Evolutionary conservation across 1,140 invertebrate species (phyloP), one percentile per base, ranked within the genome.

Genomic region (Dinoponera quadriceps): DNA sequence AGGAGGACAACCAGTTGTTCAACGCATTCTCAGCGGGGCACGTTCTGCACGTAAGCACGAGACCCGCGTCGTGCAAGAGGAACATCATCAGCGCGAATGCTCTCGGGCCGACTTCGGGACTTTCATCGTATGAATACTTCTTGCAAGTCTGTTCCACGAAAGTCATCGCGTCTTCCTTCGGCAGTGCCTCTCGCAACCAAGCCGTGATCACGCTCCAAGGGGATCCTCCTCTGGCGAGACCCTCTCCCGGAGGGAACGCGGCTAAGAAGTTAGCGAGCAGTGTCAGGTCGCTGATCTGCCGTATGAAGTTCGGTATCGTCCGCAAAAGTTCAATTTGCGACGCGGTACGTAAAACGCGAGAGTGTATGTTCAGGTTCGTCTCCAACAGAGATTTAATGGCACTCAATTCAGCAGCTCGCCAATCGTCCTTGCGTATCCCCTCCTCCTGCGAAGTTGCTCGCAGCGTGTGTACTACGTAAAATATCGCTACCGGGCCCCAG

Each of bases 401-500:
- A 63, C 82, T 62, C 33, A 93, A 59, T 62, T 92, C 65, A 11
- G 80, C n/a, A 20, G 81, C 18, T 44, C 82, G 38, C 83, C 84
- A 91, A 1, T 25, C 27, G 51, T n/a, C n/a, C n/a, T 62, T 86
- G 33, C 14, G 48, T 51, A 62, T 54, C 5, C 22, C 69, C 9
- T 48, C 59, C 49, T 81, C 62, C 11, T 29, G 27, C 5, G 71
- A 62, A 51, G 86, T 48, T 16, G 3, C 73, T 62, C 81, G 80
- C 49, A 94, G 81, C 22, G 86, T 73, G 25, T 86, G 63, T n/a
- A 85, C 83, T 14, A 93, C 48, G 72, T 93, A 93, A 85, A 90
- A 94, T 54, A 94, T 83, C 0, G 94, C 78, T 51, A 94, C 85
- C 16, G 93, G 92, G 11, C 90, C 89, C 94, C 94, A 94, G 13